Percentiles rank a stretch among this genome's conserved stretches.
phyloP scores from a whole-genome alignment of 2,888 invertebrate genomes.

The Trachelus tabidus region DNA sequence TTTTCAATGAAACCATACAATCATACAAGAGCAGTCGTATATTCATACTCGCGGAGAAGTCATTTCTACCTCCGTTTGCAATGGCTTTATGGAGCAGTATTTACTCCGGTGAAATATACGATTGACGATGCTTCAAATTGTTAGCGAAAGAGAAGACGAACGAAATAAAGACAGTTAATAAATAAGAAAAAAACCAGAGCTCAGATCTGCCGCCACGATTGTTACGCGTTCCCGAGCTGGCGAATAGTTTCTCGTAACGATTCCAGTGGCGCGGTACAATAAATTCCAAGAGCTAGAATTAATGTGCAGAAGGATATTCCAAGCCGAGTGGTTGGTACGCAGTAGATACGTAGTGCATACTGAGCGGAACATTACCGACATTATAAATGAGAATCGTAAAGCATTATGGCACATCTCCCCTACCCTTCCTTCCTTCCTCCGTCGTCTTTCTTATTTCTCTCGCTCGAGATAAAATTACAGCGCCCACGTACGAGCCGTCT shows the following conservation, averaged over 20 bases:
- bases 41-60: not conserved
- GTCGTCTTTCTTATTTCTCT: not conserved
- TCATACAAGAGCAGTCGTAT: not conserved
- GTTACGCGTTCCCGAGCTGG: not conserved
- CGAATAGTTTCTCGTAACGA: not conserved
- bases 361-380: conserved; percentile 46
- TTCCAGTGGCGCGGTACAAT: conserved; percentile 27
- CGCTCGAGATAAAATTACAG: conserved; percentile 30
- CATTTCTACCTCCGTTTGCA: not conserved
- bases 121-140: not conserved
- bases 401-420: conserved; percentile 38
- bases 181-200: not conserved
- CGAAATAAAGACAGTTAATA: not conserved
- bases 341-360: conserved; percentile 43
- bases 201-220: not conserved
- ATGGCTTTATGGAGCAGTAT: not conserved
- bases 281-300: conserved; percentile 48
- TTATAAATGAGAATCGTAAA: conserved; percentile 53
- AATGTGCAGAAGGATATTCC: conserved; percentile 36
- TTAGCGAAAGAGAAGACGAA: not conserved
- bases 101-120: not conserved
- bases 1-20: not conserved
- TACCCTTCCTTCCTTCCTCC: conserved; percentile 13
- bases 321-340: conserved; percentile 20
- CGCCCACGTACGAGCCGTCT: conserved; percentile 29